Conservation (phyloP, 2,888 invertebrate genomes). For the Dilophus febrilis region DNA sequence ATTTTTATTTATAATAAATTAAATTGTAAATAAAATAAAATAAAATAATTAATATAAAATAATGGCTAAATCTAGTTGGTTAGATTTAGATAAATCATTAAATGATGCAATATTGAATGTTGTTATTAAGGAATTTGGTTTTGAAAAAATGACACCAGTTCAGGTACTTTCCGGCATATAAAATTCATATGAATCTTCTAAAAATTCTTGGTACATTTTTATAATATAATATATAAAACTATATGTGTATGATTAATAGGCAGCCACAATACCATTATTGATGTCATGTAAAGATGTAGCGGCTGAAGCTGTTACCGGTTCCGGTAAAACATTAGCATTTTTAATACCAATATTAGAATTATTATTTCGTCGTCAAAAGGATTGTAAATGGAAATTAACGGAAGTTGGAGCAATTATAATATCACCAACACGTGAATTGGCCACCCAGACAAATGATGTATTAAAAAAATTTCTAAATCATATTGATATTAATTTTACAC, state of each 20-base stretch:
- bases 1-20: too few relatives aligned
- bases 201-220: neutral
- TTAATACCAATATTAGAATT: constrained; percentile 83
- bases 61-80: constrained; percentile 27
- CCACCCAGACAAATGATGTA: constrained; percentile 68
- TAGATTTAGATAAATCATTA: constrained; percentile 31
- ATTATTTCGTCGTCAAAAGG: constrained; percentile 42
- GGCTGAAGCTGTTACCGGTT: constrained; percentile 96
- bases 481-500: constrained; percentile 32
- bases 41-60: too few relatives aligned
- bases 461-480: constrained; percentile 35
- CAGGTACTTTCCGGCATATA: too few relatives aligned
- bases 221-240: neutral
- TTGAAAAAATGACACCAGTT: constrained; percentile 40
- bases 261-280: constrained; percentile 76
- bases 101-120: constrained; percentile 35
- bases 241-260: constrained; percentile 33
- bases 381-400: constrained; percentile 45
- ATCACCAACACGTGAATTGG: constrained; percentile 91
- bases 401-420: constrained; percentile 80
- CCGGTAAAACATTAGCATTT: constrained; percentile 95
- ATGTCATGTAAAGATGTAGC: constrained; percentile 89
- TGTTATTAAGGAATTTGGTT: constrained; percentile 34
- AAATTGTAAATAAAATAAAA: too few relatives aligned
- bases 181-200: neutral